Conservation (phyloP, 2,888 invertebrate genomes). For the Acanthopleura granulata region DNA sequence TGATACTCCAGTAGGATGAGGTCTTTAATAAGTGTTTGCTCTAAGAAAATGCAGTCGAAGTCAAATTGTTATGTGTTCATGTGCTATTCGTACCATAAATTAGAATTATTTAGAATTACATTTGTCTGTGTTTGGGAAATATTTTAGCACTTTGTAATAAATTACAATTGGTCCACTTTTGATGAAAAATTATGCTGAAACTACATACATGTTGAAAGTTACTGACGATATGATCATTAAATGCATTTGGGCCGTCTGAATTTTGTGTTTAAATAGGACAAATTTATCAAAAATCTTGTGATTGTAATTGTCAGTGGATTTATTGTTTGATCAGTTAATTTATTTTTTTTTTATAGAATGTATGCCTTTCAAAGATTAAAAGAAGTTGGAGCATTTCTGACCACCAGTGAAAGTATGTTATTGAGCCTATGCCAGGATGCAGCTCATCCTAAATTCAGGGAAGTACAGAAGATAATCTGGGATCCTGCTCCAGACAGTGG, state of each 20-base stretch:
- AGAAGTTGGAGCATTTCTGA: conserved; percentile 65
- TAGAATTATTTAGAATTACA: too few species aligned
- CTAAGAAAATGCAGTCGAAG: too few species aligned
- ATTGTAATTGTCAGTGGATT: neutral
- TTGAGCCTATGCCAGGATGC: conserved; percentile 61
- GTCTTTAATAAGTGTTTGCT: too few species aligned
- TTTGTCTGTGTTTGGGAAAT: too few species aligned
- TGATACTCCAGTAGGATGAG: too few species aligned
- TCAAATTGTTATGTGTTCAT: too few species aligned
- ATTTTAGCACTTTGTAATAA: too few species aligned
- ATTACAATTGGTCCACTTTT: too few species aligned
- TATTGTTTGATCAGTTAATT: neutral
- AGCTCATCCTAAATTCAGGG: conserved; percentile 64
- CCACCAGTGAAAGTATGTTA: conserved; percentile 67
- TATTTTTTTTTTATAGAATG: conserved; percentile 55
- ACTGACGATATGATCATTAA: too few species aligned
- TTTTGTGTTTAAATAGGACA: neutral
- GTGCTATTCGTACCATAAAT: too few species aligned
- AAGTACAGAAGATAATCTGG: conserved; percentile 66
- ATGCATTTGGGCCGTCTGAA: neutral
- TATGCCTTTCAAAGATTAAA: conserved; percentile 65
- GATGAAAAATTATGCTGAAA: too few species aligned
- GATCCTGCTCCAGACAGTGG: conserved; percentile 67
- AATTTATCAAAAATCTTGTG: neutral
- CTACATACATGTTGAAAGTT: too few species aligned